Percentiles rank a stretch among this genome's conserved stretches.
Conservation (phyloP, 2,113 vertebrate genomes). For the Lycaon pictus region DNA sequence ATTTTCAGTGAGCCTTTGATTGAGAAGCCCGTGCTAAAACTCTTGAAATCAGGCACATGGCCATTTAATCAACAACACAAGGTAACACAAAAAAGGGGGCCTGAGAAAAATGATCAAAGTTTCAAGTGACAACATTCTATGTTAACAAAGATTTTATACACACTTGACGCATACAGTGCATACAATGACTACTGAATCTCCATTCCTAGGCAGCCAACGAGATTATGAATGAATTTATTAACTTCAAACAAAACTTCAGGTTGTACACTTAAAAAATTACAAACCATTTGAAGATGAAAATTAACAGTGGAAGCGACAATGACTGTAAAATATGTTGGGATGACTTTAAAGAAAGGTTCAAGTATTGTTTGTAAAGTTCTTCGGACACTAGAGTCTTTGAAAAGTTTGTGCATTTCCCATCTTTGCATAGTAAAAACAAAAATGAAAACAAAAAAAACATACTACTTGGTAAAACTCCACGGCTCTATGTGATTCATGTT, state of each 20-base stretch:
- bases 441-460: background rate
- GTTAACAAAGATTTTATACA: conserved; percentile 87
- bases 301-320: conserved; percentile 84
- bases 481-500: conserved; percentile 81
- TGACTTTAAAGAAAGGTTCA: conserved; percentile 87
- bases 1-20: conserved; percentile 60
- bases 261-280: conserved; percentile 88
- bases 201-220: conserved; percentile 86
- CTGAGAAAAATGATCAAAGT: conserved; percentile 68
- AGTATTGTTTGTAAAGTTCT: conserved; percentile 87
- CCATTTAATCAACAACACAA: conserved; percentile 73
- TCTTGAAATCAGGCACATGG: conserved; percentile 14
- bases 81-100: conserved; percentile 68
- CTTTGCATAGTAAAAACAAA: conserved; percentile 97
- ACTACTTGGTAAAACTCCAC: conserved; percentile 85
- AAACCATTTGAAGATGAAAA: conserved; percentile 86
- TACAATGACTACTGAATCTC: conserved; percentile 86
- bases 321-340: conserved; percentile 83
- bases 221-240: conserved; percentile 85
- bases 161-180: conserved; percentile 86
- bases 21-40: conserved; percentile 40
- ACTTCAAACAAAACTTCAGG: conserved; percentile 84
- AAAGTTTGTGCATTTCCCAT: conserved; percentile 95
- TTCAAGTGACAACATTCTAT: conserved; percentile 82
- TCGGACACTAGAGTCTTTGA: conserved; percentile 83